Percentiles rank a stretch among this genome's conserved stretches.
phyloP scores from a whole-genome alignment of 2,113 vertebrate species.

The Nycticebus coucang region DNA sequence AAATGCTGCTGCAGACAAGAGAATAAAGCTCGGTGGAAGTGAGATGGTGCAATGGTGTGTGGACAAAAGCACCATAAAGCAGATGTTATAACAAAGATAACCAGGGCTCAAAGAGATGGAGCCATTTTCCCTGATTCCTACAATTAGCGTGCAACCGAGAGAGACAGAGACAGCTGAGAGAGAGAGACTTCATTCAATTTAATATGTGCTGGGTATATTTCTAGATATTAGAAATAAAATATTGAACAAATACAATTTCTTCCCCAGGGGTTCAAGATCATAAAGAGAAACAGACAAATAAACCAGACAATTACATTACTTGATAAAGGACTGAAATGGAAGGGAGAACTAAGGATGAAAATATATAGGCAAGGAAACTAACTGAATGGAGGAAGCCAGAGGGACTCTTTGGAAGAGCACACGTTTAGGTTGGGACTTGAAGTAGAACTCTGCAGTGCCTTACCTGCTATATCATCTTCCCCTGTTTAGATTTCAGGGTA shows the following conservation, averaged over 20 bases:
- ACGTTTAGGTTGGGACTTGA: neutral
- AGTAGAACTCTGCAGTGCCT: neutral
- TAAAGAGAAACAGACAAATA: neutral
- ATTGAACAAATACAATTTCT: neutral
- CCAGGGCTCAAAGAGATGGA: neutral
- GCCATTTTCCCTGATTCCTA: neutral
- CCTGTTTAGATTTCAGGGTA: neutral
- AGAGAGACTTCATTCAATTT: neutral
- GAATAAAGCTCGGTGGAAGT: neutral
- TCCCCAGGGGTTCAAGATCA: neutral
- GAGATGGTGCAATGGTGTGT: neutral
- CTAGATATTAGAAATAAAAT: neutral
- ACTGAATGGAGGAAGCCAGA: neutral
- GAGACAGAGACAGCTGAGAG: neutral
- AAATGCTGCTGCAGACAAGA: neutral
- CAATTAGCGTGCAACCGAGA: neutral
- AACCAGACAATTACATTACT: neutral
- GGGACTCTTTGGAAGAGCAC: neutral
- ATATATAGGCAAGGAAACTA: neutral
- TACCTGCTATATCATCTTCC: neutral
- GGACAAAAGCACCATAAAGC: neutral
- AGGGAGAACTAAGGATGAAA: neutral
- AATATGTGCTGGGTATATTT: neutral
- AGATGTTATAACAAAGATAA: neutral
- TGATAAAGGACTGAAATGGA: neutral